Conservation (phyloP, 2,797 vertebrate genomes). For the Dendrocincla fuliginosa region DNA sequence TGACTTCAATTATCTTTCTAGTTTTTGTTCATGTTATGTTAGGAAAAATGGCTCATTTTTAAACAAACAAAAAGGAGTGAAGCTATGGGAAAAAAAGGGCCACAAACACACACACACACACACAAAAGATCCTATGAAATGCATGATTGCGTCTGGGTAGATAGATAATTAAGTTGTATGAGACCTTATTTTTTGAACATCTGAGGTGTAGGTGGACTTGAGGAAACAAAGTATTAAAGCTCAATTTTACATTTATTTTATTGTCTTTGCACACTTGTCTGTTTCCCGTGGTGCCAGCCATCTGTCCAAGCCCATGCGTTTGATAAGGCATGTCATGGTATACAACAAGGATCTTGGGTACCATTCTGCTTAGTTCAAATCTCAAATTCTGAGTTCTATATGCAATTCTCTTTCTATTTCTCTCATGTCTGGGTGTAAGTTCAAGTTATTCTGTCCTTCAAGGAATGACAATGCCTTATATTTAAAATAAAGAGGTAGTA, state of each 20-base stretch:
- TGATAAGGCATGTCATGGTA: neutral
- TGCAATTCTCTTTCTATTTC: neutral
- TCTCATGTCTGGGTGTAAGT: neutral
- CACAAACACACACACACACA: neutral
- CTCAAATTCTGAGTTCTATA: neutral
- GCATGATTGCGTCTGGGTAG: neutral
- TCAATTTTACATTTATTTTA: neutral
- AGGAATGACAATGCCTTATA: neutral
- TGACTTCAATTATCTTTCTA: neutral
- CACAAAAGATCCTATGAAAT: neutral
- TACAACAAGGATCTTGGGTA: neutral
- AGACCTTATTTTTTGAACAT: slow-evolving; percentile 22
- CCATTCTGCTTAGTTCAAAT: neutral
- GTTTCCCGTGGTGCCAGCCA: slow-evolving; percentile 1
- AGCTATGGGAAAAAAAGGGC: neutral
- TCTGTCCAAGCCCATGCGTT: neutral
- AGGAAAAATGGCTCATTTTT: neutral
- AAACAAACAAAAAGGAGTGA: neutral
- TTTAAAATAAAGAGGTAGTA: neutral
- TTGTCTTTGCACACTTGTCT: neutral
- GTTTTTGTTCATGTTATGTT: neutral
- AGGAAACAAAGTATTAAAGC: slow-evolving; percentile 32
- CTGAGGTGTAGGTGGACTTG: slow-evolving; percentile 48
- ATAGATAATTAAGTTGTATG: neutral
- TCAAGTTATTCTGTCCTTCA: neutral